Evolutionary conservation across 2,797 vertebrate genomes (phyloP).

Genomic region (Octomys mimax): DNA sequence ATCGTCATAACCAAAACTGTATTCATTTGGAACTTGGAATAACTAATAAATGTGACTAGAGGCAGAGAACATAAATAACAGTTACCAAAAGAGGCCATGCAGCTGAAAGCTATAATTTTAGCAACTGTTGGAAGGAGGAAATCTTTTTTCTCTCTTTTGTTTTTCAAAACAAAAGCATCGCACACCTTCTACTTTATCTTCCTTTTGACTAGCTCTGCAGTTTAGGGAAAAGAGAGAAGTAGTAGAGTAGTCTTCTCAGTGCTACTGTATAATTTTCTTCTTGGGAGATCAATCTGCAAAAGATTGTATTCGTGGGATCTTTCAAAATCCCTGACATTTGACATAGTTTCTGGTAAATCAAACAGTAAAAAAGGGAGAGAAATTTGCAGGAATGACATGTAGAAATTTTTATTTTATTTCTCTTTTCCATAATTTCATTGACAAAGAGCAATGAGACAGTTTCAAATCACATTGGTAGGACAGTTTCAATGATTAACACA

Average conservation of each 20-base stretch:
- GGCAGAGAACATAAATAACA: not conserved
- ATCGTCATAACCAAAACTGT: not conserved
- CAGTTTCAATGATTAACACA: too few relatives aligned
- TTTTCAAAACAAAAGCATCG: not conserved
- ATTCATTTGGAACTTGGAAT: not conserved
- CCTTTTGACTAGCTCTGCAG: too few relatives aligned
- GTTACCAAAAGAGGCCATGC: not conserved
- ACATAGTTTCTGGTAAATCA: not conserved
- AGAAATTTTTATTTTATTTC: not conserved
- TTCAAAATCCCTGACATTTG: not conserved
- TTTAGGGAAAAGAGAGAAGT: not conserved
- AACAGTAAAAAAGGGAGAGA: not conserved
- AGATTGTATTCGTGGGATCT: not conserved
- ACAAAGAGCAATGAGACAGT: too few relatives aligned
- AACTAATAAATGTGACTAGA: not conserved
- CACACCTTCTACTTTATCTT: not conserved
- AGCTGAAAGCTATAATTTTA: not conserved
- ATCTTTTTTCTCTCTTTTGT: not conserved
- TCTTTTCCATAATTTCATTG: too few relatives aligned
- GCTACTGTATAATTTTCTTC: not conserved
- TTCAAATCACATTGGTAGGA: too few relatives aligned
- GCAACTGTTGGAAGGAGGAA: not conserved
- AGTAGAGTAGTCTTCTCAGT: not conserved
- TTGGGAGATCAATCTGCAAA: not conserved
- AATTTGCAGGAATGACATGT: not conserved